Percentiles rank a stretch among this genome's conserved stretches.
Evolutionary conservation across 2,113 vertebrate genomes (phyloP).

Genomic region (Pseudonaja textilis): DNA sequence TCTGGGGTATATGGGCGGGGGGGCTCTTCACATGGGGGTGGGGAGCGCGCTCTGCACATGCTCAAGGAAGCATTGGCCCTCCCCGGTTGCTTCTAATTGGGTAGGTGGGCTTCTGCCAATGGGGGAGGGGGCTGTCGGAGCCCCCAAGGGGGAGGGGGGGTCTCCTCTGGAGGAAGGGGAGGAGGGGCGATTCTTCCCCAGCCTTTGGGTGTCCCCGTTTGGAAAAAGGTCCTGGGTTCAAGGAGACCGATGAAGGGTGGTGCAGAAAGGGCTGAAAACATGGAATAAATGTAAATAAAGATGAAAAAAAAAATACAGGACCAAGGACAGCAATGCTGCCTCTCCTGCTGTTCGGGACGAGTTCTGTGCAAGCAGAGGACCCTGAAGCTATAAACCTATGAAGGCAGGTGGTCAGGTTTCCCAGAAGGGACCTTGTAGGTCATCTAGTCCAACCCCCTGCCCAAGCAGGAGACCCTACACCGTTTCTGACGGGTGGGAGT

Average conservation of each 20-base stretch:
- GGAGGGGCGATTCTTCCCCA: not conserved
- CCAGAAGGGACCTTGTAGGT: too few relatives aligned
- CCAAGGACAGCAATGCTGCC: not conserved
- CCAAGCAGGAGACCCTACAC: too few relatives aligned
- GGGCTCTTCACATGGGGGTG: not conserved
- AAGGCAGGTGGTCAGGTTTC: too few relatives aligned
- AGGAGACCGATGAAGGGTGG: not conserved
- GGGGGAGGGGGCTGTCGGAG: not conserved
- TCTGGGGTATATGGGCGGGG: too few relatives aligned
- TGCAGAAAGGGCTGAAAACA: not conserved
- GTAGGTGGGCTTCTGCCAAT: not conserved
- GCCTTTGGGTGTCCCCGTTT: not conserved
- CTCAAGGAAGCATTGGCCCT: not conserved
- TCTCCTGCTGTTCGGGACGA: accelerated
- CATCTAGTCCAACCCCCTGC: too few relatives aligned
- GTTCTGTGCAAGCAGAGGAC: not conserved
- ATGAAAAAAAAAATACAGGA: not conserved
- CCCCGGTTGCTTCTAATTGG: not conserved
- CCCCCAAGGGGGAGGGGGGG: not conserved
- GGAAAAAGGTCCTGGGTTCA: not conserved
- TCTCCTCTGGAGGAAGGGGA: not conserved
- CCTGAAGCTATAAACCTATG: too few relatives aligned
- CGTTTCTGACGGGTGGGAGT: too few relatives aligned
- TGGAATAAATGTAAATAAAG: not conserved
- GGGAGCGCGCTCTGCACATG: not conserved